Conservation (phyloP, 2,797 vertebrate genomes). For the Chloroceryle inda region DNA sequence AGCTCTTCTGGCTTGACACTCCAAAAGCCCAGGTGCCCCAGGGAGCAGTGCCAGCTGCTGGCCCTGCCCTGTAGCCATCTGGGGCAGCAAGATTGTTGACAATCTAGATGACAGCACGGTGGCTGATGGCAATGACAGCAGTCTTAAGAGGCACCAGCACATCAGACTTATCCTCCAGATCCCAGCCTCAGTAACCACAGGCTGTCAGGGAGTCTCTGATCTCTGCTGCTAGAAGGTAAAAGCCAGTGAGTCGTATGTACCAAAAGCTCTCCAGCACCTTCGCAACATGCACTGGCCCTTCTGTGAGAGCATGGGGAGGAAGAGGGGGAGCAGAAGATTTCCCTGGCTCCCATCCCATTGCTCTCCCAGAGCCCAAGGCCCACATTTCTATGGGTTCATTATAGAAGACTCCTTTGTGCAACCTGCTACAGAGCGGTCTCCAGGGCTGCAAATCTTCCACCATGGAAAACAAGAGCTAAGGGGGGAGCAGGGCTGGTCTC, state of each 20-base stretch:
- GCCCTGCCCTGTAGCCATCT: not conserved
- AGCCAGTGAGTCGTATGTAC: not conserved
- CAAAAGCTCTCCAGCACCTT: not conserved
- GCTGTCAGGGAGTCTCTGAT: not conserved
- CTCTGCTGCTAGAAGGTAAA: not conserved
- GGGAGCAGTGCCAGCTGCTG: not conserved
- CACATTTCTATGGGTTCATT: not conserved
- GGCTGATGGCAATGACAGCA: accelerated
- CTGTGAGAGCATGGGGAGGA: accelerated
- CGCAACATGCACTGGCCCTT: accelerated
- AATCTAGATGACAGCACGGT: not conserved
- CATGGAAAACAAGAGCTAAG: not conserved
- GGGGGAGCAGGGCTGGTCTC: not conserved
- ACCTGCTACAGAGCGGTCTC: not conserved
- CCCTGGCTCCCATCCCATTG: not conserved
- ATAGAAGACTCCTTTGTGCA: not conserved
- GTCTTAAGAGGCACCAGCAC: not conserved
- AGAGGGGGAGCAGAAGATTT: not conserved
- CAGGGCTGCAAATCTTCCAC: not conserved
- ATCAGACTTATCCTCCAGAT: not conserved
- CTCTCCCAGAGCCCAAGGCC: not conserved
- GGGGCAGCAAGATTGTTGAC: not conserved
- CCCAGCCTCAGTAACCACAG: not conserved
- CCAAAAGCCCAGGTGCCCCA: not conserved
- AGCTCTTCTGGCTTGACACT: not conserved